Conservation (phyloP, 2,113 vertebrate genomes). For the Suricata suricatta region DNA sequence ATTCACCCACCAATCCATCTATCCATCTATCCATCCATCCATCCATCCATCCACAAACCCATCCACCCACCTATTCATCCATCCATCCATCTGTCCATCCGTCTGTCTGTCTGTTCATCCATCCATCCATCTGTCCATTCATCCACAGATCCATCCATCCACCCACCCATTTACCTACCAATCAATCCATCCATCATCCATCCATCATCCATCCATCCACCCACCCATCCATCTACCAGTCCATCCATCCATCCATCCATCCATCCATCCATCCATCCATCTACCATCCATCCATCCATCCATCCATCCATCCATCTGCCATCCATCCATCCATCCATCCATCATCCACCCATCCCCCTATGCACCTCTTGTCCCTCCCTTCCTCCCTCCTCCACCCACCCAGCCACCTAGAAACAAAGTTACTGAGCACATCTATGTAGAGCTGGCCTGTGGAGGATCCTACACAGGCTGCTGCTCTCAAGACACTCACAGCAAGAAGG, state of each 20-base stretch:
- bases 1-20: rapidly evolving
- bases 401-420: background rate
- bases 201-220: background rate
- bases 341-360: background rate
- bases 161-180: background rate
- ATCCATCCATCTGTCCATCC: rapidly evolving
- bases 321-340: background rate
- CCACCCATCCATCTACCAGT: background rate
- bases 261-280: no score
- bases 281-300: background rate
- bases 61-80: background rate
- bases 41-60: rapidly evolving
- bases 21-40: rapidly evolving
- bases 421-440: background rate
- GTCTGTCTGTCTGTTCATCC: no score
- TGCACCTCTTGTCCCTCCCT: background rate
- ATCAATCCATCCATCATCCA: no score
- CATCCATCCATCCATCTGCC: background rate
- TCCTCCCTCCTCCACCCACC: no score
- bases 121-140: rapidly evolving
- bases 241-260: rapidly evolving
- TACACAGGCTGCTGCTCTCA: background rate
- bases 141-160: background rate
- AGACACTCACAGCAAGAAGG: background rate
- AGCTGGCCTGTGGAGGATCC: background rate